Percentiles rank a stretch among this genome's conserved stretches.
Conservation (phyloP, 2,113 vertebrate genomes). For the Barbus barbus region DNA sequence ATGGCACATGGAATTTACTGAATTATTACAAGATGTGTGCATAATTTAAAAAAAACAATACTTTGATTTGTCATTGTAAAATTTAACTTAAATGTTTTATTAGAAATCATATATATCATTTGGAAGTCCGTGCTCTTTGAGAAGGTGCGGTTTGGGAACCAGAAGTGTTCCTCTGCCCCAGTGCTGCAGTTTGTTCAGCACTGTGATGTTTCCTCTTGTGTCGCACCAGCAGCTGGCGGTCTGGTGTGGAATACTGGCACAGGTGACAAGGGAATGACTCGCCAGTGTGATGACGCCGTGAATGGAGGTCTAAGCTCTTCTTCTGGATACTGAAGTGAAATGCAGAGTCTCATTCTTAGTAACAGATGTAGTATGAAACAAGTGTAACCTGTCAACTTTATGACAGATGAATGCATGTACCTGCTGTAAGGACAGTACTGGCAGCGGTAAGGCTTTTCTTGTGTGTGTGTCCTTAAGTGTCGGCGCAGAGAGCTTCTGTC, state of each 20-base stretch:
- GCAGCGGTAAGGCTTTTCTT: conserved; percentile 70
- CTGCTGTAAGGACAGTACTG: conserved; percentile 70
- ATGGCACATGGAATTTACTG: not conserved
- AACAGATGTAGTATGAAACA: not conserved
- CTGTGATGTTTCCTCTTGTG: conserved; percentile 68
- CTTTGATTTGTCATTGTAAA: not conserved
- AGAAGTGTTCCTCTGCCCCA: not conserved
- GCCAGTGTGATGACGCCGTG: conserved; percentile 65
- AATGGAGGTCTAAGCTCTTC: conserved; percentile 78
- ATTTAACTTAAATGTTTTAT: not conserved
- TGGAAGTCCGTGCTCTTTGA: conserved; percentile 37
- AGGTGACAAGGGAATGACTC: conserved; percentile 71
- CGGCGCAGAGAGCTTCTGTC: conserved; percentile 72
- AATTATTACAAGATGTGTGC: not conserved
- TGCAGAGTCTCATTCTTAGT: not conserved
- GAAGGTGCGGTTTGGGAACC: not conserved
- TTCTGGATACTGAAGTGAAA: conserved; percentile 71
- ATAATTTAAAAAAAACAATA: not conserved
- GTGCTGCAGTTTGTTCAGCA: conserved; percentile 39
- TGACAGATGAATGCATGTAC: conserved; percentile 55
- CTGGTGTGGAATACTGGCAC: conserved; percentile 70
- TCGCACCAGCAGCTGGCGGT: conserved; percentile 70
- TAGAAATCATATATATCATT: conserved; percentile 10
- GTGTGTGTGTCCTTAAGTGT: conserved; percentile 62
- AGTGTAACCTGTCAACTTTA: not conserved